phyloP scores from a whole-genome alignment of 2,113 vertebrate genomes.

The Leptosomus discolor region DNA sequence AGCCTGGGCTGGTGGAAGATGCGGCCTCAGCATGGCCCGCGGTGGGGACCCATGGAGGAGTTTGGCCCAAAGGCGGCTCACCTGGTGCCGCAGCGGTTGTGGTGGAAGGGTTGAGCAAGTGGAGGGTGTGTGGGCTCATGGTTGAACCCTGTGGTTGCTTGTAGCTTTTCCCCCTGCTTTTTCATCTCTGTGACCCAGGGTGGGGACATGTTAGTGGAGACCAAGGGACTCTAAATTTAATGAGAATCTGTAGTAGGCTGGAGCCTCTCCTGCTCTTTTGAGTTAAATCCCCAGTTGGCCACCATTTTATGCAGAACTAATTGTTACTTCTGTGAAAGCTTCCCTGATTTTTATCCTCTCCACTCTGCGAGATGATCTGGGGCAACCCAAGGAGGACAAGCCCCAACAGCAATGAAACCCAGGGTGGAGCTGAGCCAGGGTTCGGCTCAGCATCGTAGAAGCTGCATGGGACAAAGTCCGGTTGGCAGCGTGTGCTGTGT shows the following conservation, averaged over 20 bases:
- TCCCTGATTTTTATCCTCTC: neutral
- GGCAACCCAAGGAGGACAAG: neutral
- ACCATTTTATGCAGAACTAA: neutral
- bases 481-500: fast-evolving
- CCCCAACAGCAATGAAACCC: neutral
- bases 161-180: neutral
- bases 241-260: neutral
- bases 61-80: neutral
- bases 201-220: neutral
- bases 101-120: neutral
- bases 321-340: neutral
- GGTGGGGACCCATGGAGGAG: neutral
- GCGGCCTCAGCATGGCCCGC: fast-evolving
- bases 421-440: conserved; percentile 11
- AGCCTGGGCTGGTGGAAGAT: neutral
- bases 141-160: fast-evolving
- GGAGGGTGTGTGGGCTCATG: neutral
- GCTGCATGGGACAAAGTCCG: neutral
- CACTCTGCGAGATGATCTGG: neutral
- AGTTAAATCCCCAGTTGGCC: neutral
- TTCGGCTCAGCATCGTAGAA: neutral
- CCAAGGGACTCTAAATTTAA: neutral
- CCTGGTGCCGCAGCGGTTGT: fast-evolving
- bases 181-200: neutral
- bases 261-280: neutral